Evolutionary conservation across 2,888 invertebrate genomes (phyloP), one percentile per base, ranked within the genome.

Genomic region (Eudemis profundana): DNA sequence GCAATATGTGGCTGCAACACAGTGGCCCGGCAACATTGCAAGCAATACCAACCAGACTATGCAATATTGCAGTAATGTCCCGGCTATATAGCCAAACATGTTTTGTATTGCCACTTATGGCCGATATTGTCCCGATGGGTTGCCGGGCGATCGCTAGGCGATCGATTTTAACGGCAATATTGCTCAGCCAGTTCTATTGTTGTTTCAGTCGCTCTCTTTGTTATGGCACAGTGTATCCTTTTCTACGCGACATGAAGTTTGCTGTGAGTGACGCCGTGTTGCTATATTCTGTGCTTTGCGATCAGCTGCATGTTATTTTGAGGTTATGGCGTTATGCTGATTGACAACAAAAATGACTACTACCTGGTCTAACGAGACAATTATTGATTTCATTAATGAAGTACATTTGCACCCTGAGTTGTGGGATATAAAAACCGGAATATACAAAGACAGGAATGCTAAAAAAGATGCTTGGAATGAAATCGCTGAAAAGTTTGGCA

Each of bases 391-490:
- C 17, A 65, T 44, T 33, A 65, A 33, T 67, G 62, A 67, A 67
- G 59, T 67, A 33, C 62, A 67, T 57, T 62, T 62, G 57, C 59
- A 62, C 53, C 51, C 56, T 23, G 57, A 61, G 50, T 44, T 61
- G 51, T 66, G 66, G 66, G 46, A 61, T 61, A 51, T 66, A 46
- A 46, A 66, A 66, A n/a, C 57, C 44, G 61, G 64, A 61, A 50
- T 27, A 42, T 57, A 64, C 47, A 63, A 66, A 68, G 61, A 63
- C 44, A 60, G 66, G 47, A 70, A 69, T 70, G 62, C 62, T 44
- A 70, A 70, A 67, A 68, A 72, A 68, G 69, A 72, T 68, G 68
- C 61, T 62, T 50, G 19, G 42, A 3, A 14, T 1, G n/a, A 21
- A 14, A 4, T 46, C 5, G 46, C 46, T 5, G 12, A 46, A 46